phyloP scores from a whole-genome alignment of 2,888 invertebrate species.

The Argyresthia goedartella region DNA sequence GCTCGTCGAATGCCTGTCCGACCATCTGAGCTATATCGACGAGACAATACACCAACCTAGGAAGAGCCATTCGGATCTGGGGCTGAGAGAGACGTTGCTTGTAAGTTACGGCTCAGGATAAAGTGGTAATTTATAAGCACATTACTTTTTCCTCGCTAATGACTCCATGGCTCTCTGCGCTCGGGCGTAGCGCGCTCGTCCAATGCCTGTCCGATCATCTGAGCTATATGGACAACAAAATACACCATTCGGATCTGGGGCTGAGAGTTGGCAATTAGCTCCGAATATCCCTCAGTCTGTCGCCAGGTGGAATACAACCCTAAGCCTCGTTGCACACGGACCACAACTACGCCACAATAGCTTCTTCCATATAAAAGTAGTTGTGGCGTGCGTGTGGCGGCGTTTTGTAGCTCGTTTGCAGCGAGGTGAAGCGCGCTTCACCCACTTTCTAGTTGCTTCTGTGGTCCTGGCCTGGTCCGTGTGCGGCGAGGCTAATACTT shows the following conservation, averaged over 20 bases:
- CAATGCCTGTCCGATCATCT: slow-evolving; percentile 48
- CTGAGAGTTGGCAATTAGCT: slow-evolving; percentile 17
- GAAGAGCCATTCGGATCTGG: slow-evolving; percentile 20
- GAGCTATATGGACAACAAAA: slow-evolving; percentile 36
- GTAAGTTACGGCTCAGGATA: slow-evolving; percentile 20
- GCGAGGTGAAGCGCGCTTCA: no score
- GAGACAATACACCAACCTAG: slow-evolving; percentile 26
- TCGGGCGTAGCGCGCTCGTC: slow-evolving; percentile 47
- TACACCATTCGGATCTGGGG: slow-evolving; percentile 27
- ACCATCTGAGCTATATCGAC: slow-evolving; percentile 46
- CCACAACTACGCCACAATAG: no score
- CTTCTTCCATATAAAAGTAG: no score
- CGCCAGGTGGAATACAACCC: no score
- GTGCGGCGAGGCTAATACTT: no score
- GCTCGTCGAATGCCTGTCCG: slow-evolving; percentile 43
- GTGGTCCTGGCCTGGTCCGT: no score
- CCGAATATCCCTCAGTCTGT: no score
- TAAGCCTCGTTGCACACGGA: no score
- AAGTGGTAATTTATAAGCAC: no score
- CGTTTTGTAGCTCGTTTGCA: no score
- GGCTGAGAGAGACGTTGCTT: slow-evolving; percentile 41
- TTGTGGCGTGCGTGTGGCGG: no score
- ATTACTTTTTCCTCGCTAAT: slow-evolving; percentile 40
- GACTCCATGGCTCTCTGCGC: slow-evolving; percentile 52
- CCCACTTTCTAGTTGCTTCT: no score